These are phyloP conservation scores for Xenopus petersii DNA, from an alignment of 2,797 vertebrate genomes.

Conservation along the genomic window DNA sequence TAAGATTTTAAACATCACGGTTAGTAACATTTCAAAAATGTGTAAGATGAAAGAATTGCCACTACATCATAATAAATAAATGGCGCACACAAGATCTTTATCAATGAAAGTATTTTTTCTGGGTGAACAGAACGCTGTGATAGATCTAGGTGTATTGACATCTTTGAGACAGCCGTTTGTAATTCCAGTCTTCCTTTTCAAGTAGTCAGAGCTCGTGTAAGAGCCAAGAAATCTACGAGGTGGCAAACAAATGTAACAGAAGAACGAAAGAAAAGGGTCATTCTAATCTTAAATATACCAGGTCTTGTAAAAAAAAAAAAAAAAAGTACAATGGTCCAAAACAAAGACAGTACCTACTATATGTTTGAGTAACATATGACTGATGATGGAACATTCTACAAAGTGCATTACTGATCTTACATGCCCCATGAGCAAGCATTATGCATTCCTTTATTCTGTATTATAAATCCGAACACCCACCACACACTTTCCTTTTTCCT, in stretches of 20 bases:
- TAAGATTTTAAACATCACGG: no score
- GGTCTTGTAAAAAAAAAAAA: neutral
- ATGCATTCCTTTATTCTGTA: no score
- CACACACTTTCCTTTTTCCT: no score
- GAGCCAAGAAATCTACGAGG: constrained; percentile 76
- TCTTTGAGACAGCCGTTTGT: constrained; percentile 65
- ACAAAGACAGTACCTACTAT: neutral
- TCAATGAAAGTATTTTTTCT: no score
- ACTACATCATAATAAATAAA: no score
- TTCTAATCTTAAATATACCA: constrained; percentile 60
- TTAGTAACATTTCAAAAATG: no score
- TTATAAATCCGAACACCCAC: no score
- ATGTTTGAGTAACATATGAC: neutral
- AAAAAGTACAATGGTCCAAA: neutral
- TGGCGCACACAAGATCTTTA: no score
- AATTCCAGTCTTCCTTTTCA: constrained; percentile 73
- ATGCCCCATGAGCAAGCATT: no score
- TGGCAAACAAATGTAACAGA: constrained; percentile 71
- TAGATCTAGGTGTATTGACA: constrained; percentile 61
- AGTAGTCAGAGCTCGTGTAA: constrained; percentile 75
- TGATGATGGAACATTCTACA: no score
- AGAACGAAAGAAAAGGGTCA: constrained; percentile 70
- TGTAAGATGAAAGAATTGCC: no score
- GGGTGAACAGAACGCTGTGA: constrained; percentile 71
- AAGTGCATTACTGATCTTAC: no score